A percentile compares a stretch with the other conserved stretches of the same genome.
Conservation (phyloP, 2,888 invertebrate genomes). For the Drosophila kambysellisi region DNA sequence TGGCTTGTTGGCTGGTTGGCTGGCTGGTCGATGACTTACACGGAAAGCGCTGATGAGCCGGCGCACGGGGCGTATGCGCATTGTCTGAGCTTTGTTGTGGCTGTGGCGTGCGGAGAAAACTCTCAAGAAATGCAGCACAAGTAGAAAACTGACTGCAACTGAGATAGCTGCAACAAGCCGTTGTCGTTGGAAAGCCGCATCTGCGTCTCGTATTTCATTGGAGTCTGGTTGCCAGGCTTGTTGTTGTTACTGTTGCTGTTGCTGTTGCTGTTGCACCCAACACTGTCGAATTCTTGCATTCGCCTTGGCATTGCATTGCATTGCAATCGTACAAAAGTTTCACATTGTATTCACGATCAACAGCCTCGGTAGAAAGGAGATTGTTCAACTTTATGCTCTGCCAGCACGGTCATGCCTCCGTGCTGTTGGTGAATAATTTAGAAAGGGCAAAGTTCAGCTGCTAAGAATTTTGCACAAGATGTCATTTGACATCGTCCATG, state of each 20-base stretch:
- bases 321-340: slow-evolving; percentile 43
- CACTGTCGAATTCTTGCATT: slow-evolving; percentile 62
- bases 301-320: slow-evolving; percentile 53
- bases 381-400: slow-evolving; percentile 17
- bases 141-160: slow-evolving; percentile 60
- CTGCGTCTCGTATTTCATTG: slow-evolving; percentile 61
- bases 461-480: slow-evolving; percentile 16
- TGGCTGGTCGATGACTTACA: slow-evolving; percentile 75
- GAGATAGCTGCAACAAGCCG: slow-evolving; percentile 30
- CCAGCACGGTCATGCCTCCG: slow-evolving; percentile 3
- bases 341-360: slow-evolving; percentile 61
- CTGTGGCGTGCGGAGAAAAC: slow-evolving; percentile 65
- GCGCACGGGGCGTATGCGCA: slow-evolving; percentile 76
- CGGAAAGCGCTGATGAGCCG: slow-evolving; percentile 37
- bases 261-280: slow-evolving; percentile 42
- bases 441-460: slow-evolving; percentile 21
- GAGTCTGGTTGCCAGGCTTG: slow-evolving; percentile 43
- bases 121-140: slow-evolving; percentile 60
- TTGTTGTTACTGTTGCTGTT: slow-evolving; percentile 22
- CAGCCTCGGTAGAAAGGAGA: slow-evolving; percentile 25
- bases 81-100: slow-evolving; percentile 45
- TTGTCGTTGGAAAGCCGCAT: slow-evolving; percentile 66
- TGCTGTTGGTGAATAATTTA: slow-evolving; percentile 13
- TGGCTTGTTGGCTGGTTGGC: slow-evolving; percentile 22
- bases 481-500: slow-evolving; percentile 1